Base-by-base conservation (phyloP, 2,888 invertebrate genomes). In the Conistra vaccinii region DNA sequence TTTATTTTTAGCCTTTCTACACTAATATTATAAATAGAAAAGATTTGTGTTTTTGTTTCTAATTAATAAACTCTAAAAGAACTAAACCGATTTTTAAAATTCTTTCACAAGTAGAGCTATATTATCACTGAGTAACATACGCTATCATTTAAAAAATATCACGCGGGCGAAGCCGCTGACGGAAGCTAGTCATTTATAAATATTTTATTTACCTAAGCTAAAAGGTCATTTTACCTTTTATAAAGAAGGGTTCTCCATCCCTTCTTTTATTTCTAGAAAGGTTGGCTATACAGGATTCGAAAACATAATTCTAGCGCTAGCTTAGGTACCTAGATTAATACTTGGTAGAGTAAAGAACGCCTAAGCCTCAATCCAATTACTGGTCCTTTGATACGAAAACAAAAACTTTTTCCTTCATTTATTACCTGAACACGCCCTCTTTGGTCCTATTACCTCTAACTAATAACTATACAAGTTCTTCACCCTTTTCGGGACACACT, bases 341-440 rank as follows among this genome's bases (percentile, higher is more conserved):
- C 35, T 51, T 29, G 39, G 12, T n/a, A 55, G 39, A 65, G 51
- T 60, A 65, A 66, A 66, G 29, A 55, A 73, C 58, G 51, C 39
- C 60, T 76, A 23, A 63, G 66, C 58, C 35, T 17, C 67, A 63
- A 70, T 78, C 68, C 82, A 78, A 82, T 81, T 82, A 82, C 70
- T 63, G 62, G 42, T 60, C 32, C 66, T 78, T 67, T 61, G 42
- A 53, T 62, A 63, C 72, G 23, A 48, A 65, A 69, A 65, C 55
- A 65, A 61, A 74, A 82, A 70, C 26, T 57, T 66, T 35, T 67
- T 60, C 73, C 48, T 69, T 63, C 45, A 73, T 70, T 61, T 68
- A 80, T 57, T 69, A 69, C 53, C 57, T 66, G 53, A 61, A 57
- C 48, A 35, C 45, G 9, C 70, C 48, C 62, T 67, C 63, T 39